These are phyloP conservation scores for Lordiphosa fenestrarum DNA, from an alignment of 2,888 invertebrate genomes.

Conservation along the genomic window DNA sequence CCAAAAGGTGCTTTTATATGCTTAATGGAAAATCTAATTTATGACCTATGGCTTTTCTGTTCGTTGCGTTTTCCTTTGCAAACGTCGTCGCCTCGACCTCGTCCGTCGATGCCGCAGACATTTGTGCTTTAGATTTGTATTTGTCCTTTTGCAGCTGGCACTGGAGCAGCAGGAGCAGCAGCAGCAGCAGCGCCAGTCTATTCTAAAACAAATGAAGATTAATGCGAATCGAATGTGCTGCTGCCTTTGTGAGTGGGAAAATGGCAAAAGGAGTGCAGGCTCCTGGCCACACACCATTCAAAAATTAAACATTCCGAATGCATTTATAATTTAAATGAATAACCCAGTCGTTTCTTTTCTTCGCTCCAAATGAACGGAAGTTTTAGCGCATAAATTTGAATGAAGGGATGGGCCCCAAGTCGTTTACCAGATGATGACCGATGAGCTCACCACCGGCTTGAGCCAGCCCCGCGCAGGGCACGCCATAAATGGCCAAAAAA, in stretches of 20 bases:
- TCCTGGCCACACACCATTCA: constrained; percentile 61
- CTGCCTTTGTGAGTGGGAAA: constrained; percentile 64
- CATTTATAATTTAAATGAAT: constrained; percentile 76
- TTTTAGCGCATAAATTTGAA: constrained; percentile 74
- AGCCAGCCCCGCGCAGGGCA: constrained; percentile 15
- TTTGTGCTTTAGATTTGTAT: constrained; percentile 74
- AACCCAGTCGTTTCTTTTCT: constrained; percentile 55
- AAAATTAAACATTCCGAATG: constrained; percentile 76
- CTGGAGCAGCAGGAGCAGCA: constrained; percentile 14
- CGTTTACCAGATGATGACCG: constrained; percentile 44
- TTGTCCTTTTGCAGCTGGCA: constrained; percentile 58
- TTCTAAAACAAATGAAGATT: constrained; percentile 75
- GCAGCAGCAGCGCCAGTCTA: constrained; percentile 59
- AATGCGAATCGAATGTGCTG: constrained; percentile 76
- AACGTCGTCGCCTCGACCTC: constrained; percentile 23
- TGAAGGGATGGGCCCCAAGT: constrained; percentile 40
- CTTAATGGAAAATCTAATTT: constrained; percentile 75
- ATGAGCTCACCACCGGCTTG: constrained; percentile 39
- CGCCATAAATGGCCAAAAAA: constrained; percentile 55
- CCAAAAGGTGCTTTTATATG: constrained; percentile 76
- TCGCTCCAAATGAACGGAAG: constrained; percentile 59
- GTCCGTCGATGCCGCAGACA: constrained; percentile 73
- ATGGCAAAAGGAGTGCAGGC: constrained; percentile 42
- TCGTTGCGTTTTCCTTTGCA: constrained; percentile 67
- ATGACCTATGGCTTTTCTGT: constrained; percentile 75